phyloP scores from a whole-genome alignment of 2,797 vertebrate genomes.

The Manis crassicaudata region DNA sequence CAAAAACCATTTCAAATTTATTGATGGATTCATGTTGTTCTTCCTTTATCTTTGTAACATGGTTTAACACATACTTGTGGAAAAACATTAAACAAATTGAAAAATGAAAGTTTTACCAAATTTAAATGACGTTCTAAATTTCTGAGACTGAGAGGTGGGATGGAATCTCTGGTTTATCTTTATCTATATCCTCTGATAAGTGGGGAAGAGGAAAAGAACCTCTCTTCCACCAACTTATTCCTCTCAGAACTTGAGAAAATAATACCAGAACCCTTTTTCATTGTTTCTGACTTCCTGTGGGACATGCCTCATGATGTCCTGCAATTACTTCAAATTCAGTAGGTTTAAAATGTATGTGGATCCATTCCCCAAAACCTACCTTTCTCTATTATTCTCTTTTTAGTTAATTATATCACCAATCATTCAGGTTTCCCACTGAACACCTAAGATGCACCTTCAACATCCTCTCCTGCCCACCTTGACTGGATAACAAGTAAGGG shows the following conservation, averaged over 20 bases:
- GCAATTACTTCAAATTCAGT: not conserved
- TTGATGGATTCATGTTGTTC: conserved; percentile 78
- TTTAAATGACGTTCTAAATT: not conserved
- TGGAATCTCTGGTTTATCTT: not conserved
- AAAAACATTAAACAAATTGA: conserved; percentile 36
- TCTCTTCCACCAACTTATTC: not conserved
- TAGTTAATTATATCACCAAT: not conserved
- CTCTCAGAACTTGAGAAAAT: not conserved
- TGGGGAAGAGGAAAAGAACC: not conserved
- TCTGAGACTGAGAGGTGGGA: not conserved
- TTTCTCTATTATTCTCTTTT: not conserved
- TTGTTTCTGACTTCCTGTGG: not conserved
- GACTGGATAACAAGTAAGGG: not conserved
- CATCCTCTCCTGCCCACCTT: not conserved
- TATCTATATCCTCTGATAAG: not conserved
- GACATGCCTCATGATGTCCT: not conserved
- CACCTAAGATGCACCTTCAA: not conserved
- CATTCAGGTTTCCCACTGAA: not conserved
- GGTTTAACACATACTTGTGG: conserved; percentile 80
- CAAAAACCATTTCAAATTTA: conserved; percentile 74
- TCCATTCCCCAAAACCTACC: not conserved
- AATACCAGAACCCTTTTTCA: not conserved
- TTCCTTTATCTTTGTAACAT: conserved; percentile 76
- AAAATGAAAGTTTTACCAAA: not conserved
- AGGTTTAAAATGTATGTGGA: not conserved